phyloP scores from a whole-genome alignment of 2,888 invertebrate species.

The Platycnemis pennipes region DNA sequence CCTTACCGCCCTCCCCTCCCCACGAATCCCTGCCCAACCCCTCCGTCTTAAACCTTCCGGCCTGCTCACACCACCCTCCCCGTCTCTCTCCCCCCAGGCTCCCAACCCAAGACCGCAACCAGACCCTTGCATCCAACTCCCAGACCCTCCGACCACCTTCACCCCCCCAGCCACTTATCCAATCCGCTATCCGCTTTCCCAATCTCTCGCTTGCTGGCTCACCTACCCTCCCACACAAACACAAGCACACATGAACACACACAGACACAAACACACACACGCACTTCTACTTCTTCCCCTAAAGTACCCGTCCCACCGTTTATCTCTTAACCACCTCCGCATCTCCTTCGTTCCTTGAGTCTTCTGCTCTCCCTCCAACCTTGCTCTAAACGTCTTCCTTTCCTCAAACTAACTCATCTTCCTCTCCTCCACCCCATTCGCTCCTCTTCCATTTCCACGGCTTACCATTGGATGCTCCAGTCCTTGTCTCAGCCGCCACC shows the following conservation, averaged over 20 bases:
- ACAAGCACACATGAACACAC: neutral
- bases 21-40: neutral
- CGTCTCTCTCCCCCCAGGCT: neutral
- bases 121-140: neutral
- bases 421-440: neutral
- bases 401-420: neutral
- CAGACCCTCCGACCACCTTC: neutral
- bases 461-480: too few species aligned
- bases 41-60: neutral
- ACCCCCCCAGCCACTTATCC: constrained; percentile 28
- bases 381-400: neutral
- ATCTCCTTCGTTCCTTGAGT: constrained; percentile 7
- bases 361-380: neutral
- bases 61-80: neutral
- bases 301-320: constrained; percentile 18
- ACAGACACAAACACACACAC: neutral
- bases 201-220: neutral
- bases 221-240: neutral
- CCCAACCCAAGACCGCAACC: neutral
- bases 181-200: constrained; percentile 47
- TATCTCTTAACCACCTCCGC: constrained; percentile 37
- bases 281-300: neutral
- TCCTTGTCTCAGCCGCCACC: too few species aligned
- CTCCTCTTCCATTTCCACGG: neutral
- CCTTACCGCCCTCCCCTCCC: neutral